Evolutionary conservation across 1,140 invertebrate species (phyloP).

Genomic region (Carposina sasakii): DNA sequence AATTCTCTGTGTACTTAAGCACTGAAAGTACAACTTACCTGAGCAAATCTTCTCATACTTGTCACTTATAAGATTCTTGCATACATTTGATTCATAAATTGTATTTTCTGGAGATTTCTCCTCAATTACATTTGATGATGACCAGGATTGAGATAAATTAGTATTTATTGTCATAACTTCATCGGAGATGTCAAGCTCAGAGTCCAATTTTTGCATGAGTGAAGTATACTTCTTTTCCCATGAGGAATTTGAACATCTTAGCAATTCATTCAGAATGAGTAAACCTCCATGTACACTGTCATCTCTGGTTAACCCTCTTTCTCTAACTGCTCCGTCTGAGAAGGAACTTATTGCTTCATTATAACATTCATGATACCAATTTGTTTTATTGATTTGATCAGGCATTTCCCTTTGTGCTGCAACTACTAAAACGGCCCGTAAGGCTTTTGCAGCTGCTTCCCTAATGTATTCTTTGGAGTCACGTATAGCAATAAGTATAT

Average conservation of each 20-base stretch:
- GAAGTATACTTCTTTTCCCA: slow-evolving; percentile 89
- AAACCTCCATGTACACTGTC: slow-evolving; percentile 95
- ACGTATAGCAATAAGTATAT: slow-evolving; percentile 93
- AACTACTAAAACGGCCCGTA: slow-evolving; percentile 93
- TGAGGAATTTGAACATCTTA: slow-evolving; percentile 91
- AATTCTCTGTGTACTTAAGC: no score
- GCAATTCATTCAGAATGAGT: slow-evolving; percentile 94
- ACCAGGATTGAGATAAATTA: slow-evolving; percentile 72
- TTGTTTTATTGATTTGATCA: slow-evolving; percentile 89
- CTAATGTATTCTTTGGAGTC: slow-evolving; percentile 94
- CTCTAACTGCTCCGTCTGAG: slow-evolving; percentile 77
- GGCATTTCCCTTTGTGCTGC: slow-evolving; percentile 94
- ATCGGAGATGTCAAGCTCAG: slow-evolving; percentile 65
- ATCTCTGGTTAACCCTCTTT: slow-evolving; percentile 86
- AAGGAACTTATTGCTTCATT: slow-evolving; percentile 89
- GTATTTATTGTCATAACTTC: slow-evolving; percentile 73
- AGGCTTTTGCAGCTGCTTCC: slow-evolving; percentile 92
- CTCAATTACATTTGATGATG: slow-evolving; percentile 76
- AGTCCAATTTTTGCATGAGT: slow-evolving; percentile 74
- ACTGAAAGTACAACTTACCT: no score
- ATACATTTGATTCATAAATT: slow-evolving; percentile 88
- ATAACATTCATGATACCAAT: slow-evolving; percentile 94
- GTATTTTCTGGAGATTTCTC: slow-evolving; percentile 56
- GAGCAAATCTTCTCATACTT: slow-evolving; percentile 89
- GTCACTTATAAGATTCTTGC: slow-evolving; percentile 87